Base-by-base conservation (phyloP, 2,888 invertebrate genomes). In the Clitarchus hookeri region DNA sequence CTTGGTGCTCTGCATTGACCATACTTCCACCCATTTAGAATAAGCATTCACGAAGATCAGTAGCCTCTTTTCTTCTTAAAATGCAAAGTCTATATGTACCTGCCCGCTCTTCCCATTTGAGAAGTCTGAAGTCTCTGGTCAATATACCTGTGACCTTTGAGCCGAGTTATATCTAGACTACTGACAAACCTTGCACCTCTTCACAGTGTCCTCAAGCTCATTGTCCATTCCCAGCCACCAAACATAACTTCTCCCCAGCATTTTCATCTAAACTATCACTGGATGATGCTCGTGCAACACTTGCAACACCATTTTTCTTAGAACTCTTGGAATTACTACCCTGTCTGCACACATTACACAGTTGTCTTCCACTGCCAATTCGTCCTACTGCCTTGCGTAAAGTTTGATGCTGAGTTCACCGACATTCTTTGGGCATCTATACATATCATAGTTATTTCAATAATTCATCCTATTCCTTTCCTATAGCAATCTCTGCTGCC, bases 271-370 rank as follows among this genome's bases (percentile, higher is more conserved):
- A 23, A 19, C 80, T 13, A 85, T n/a, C 13, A 84, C 83, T 8
- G 83, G 85, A 85, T 85, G 80, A 26, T 25, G 6, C n/a, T 85
- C 82, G 3, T 85, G 85, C 27, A 19, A 9, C n/a, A 65, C 16
- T 23, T n/a, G 23, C 65, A 65, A 65, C 65, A 65, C 23, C 19
- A 9, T 19, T 65, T 16, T 9, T 23, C 23, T 84, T 3, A 27
- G n/a, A 6, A 48, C 48, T 48, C 12, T 2, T 11, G 48, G 48
- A 48, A 48, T 48, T 13, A 48, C 8, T 19, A 65, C 65, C n/a
- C n/a, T 19, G 65, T 65, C 8, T 65, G 23, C 65, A 11, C n/a
- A 65, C 65, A n/a, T n/a, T 23, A 65, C 19, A n/a, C 65, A 65
- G n/a, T 23, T 65, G 8, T 19, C 65, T 65, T 65, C 65, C 65